Conservation (phyloP, 1,140 invertebrate species). For the Leptoteleia sp. region DNA sequence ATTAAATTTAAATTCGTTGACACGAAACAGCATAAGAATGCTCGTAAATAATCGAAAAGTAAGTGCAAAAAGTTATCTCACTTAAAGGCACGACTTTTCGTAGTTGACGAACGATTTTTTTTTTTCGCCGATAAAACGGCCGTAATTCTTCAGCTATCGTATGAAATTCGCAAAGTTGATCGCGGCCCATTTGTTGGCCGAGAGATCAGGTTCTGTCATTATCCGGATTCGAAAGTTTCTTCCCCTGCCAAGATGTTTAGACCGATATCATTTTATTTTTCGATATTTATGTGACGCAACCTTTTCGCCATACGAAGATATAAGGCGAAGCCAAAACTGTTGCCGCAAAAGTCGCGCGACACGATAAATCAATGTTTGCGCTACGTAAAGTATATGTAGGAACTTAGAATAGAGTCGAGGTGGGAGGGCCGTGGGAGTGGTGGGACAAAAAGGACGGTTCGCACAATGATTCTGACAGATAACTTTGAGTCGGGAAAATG, state of each 20-base stretch:
- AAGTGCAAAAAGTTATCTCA: conserved; percentile 49
- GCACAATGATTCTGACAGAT: conserved; percentile 34
- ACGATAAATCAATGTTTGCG: conserved; percentile 58
- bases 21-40: conserved; percentile 4
- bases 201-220: conserved; percentile 54
- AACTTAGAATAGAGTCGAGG: no score
- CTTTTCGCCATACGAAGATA: conserved; percentile 39
- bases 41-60: conserved; percentile 35
- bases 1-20: conserved; percentile 2
- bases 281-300: conserved; percentile 40
- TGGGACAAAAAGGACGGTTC: neutral
- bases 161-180: conserved; percentile 37
- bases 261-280: conserved; percentile 46
- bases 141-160: conserved; percentile 44
- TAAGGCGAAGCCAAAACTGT: conserved; percentile 46
- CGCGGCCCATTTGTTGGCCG: conserved; percentile 44
- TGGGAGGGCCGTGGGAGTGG: neutral
- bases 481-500: conserved; percentile 40
- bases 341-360: conserved; percentile 46
- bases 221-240: conserved; percentile 49
- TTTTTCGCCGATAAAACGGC: conserved; percentile 21
- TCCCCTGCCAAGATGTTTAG: conserved; percentile 21
- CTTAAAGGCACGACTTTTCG: conserved; percentile 30
- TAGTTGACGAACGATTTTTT: conserved; percentile 30
- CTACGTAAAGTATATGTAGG: conserved; percentile 28